Evolutionary conservation across 2,888 invertebrate species (phyloP).

Genomic region (Hypsopygia costalis): DNA sequence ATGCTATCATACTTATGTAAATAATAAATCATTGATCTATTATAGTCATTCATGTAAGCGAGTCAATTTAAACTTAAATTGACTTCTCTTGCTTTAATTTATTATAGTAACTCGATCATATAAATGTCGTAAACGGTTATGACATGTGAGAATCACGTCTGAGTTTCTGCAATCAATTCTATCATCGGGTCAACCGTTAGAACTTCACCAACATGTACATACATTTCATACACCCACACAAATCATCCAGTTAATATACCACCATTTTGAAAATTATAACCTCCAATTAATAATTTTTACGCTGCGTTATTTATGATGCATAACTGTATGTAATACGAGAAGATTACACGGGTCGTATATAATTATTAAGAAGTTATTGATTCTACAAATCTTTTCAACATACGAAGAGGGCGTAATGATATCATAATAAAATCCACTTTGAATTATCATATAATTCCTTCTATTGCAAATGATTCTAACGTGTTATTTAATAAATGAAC

Average conservation of each 20-base stretch:
- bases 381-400: background rate
- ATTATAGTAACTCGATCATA: background rate
- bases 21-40: background rate
- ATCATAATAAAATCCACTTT: background rate
- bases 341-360: slow-evolving; percentile 15
- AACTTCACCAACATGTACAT: background rate
- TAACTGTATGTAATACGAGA: slow-evolving; percentile 17
- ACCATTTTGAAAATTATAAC: slow-evolving; percentile 14
- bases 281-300: slow-evolving; percentile 20
- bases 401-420: background rate
- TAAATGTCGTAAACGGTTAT: background rate
- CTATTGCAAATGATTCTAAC: no score
- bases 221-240: slow-evolving; percentile 5
- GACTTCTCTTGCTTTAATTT: background rate
- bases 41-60: background rate
- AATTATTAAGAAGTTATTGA: background rate
- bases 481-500: background rate
- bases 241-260: slow-evolving; percentile 10
- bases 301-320: slow-evolving; percentile 16
- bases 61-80: background rate
- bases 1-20: no score
- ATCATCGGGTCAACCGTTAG: background rate
- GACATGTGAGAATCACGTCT: background rate
- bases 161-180: background rate
- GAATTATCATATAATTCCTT: background rate